Base-by-base conservation (phyloP, 2,797 vertebrate species). In the Hyperoplus immaculatus region DNA sequence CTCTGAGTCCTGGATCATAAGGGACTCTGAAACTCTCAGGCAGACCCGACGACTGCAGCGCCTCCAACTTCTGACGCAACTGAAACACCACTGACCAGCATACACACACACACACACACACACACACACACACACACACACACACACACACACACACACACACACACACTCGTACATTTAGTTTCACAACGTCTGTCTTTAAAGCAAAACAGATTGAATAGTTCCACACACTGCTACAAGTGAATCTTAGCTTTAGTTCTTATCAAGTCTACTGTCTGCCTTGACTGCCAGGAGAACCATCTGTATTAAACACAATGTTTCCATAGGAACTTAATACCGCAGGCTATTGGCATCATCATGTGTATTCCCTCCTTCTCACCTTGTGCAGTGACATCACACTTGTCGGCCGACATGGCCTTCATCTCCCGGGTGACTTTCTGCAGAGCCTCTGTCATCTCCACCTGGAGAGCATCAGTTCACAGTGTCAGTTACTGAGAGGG, bases 341-440 rank as follows among this genome's bases (percentile, higher is more conserved):
- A 29, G 29, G 29, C 29, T 29, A 29, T 29, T 45, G 43, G 5
- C 43, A 45, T 45, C 43, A 45, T 29, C 29, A 29, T 29, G 29
- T 29, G 29, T 29, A 29, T 29, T 29, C 29, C 29, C 29, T 29
- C 36, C 6, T 38, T 6, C 74, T 86, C 93, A 99, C 98, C 98
- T 96, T 99, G 97, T 79, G 97, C 92, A 13, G 97, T 98, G 65
- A 99, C 88, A 14, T 99, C 98, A 36, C 97, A 98, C 77, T 99
- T 99, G 69, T 99, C 98, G 0, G 96, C 97, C 43, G 96, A 97
- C 88, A 98, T 95, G 3, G 95, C 93, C 83, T 99, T 99, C 73
- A 99, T 96, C 81, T 99, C 98, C 12, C 97, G 95, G 47, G 97
- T 97, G 84, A 99, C 97, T 92, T 96, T 98, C 87, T 99, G 98